Conservation (phyloP, 2,888 invertebrate genomes). For the Eilema sororculum region DNA sequence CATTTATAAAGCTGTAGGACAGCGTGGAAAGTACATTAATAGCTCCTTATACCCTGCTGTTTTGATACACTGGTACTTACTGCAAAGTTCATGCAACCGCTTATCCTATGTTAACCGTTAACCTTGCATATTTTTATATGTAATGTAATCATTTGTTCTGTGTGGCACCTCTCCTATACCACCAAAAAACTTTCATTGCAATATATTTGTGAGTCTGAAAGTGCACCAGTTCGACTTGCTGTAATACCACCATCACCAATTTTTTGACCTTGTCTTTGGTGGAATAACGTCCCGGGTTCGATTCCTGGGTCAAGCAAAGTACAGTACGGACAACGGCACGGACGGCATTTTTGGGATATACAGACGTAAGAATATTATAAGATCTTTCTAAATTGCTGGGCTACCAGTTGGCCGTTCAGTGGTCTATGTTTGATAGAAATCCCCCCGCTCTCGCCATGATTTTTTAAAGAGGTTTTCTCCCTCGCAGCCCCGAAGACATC, state of each 20-base stretch:
- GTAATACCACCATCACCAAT: background rate
- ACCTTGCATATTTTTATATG: too few species aligned
- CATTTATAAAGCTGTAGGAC: too few species aligned
- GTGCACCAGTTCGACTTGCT: too few species aligned
- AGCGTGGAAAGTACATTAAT: too few species aligned
- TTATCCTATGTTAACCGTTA: too few species aligned
- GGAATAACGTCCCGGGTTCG: constrained; percentile 1
- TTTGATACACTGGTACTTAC: too few species aligned
- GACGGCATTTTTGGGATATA: background rate
- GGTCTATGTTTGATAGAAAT: background rate
- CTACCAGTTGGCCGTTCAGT: background rate
- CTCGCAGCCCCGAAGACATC: constrained; percentile 1
- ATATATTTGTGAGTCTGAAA: background rate
- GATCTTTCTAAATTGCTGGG: background rate
- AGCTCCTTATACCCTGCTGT: too few species aligned
- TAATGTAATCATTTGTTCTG: too few species aligned
- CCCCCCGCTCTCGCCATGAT: background rate
- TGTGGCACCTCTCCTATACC: too few species aligned
- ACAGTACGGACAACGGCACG: background rate
- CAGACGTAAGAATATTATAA: background rate
- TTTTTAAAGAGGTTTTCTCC: constrained; percentile 5
- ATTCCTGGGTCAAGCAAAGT: background rate
- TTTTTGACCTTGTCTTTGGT: background rate
- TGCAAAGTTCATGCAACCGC: too few species aligned
- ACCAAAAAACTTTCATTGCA: background rate